Percentiles rank a stretch among this genome's conserved stretches.
Conservation (phyloP, 2,113 vertebrate species). For the Lasiurus borealis region DNA sequence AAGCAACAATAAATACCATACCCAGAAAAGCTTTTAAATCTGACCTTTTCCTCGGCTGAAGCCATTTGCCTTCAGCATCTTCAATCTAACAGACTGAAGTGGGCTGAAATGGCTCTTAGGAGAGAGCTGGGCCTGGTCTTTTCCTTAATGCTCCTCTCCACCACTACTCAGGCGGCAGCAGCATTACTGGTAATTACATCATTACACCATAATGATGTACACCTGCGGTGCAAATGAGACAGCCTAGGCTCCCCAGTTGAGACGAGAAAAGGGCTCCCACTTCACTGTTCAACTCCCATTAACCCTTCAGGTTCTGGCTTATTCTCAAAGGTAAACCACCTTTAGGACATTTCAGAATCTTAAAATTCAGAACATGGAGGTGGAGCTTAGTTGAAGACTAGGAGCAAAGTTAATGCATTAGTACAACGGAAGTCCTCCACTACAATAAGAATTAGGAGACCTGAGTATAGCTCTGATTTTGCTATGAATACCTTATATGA, state of each 20-base stretch:
- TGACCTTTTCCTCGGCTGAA: constrained; percentile 80
- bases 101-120: constrained; percentile 81
- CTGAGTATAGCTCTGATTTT: not conserved
- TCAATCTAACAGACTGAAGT: constrained; percentile 80
- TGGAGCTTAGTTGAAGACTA: not conserved
- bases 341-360: not conserved
- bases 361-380: not conserved
- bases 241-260: constrained; percentile 59
- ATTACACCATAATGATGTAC: constrained; percentile 79
- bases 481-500: not conserved
- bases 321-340: constrained; percentile 50
- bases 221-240: constrained; percentile 36
- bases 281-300: constrained; percentile 56
- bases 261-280: not conserved
- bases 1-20: constrained; percentile 81
- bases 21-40: constrained; percentile 83
- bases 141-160: constrained; percentile 75
- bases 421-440: not conserved
- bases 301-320: constrained; percentile 67
- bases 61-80: constrained; percentile 75
- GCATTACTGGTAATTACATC: constrained; percentile 83
- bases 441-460: not conserved
- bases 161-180: constrained; percentile 58
- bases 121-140: constrained; percentile 67
- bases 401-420: not conserved